phyloP scores from a whole-genome alignment of 1,140 invertebrate genomes.

The Helicoverpa armigera region DNA sequence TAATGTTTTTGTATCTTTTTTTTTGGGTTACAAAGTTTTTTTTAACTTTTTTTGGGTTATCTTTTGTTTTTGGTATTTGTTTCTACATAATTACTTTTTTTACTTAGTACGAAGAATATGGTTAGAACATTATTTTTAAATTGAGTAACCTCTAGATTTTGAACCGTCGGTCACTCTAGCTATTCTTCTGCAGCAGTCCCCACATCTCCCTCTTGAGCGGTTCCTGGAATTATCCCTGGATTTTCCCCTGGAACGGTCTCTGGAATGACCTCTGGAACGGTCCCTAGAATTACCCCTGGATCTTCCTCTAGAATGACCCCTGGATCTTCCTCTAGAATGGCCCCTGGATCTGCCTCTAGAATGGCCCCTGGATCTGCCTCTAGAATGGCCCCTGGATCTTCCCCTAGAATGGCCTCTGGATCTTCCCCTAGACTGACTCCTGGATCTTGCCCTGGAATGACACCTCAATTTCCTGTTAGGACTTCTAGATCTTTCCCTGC shows the following conservation, averaged over 20 bases:
- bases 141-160: slow-evolving; percentile 8
- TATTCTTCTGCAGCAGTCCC: too few relatives aligned
- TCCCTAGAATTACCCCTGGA: slow-evolving; percentile 45
- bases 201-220: too few relatives aligned
- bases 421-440: slow-evolving; percentile 5
- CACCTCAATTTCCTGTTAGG: too few relatives aligned
- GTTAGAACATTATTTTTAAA: background rate
- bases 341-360: slow-evolving; percentile 49
- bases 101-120: too few relatives aligned
- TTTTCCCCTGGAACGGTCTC: slow-evolving; percentile 34
- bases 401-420: background rate
- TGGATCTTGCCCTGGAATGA: slow-evolving; percentile 14
- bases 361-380: slow-evolving; percentile 35
- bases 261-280: slow-evolving; percentile 46
- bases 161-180: too few relatives aligned
- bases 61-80: background rate
- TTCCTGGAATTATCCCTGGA: slow-evolving; percentile 7
- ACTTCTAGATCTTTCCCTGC: too few relatives aligned
- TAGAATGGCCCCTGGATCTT: background rate
- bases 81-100: background rate
- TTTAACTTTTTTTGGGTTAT: background rate
- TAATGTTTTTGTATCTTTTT: background rate
- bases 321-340: slow-evolving; percentile 37
- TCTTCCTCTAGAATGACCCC: slow-evolving; percentile 42
- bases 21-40: background rate